phyloP scores from a whole-genome alignment of 2,113 vertebrate genomes.

The Columba livia region DNA sequence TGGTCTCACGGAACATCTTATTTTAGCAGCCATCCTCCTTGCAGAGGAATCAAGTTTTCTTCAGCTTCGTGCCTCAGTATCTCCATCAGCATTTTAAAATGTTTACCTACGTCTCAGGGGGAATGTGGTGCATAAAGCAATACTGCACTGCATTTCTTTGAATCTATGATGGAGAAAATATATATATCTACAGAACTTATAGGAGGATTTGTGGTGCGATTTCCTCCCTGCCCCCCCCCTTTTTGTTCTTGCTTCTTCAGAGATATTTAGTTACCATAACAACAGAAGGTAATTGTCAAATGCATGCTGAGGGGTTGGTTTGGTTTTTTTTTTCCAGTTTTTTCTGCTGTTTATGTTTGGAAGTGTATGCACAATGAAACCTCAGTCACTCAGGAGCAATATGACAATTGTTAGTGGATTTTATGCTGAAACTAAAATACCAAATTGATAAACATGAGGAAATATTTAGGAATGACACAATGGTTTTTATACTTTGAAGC shows the following conservation, averaged over 20 bases:
- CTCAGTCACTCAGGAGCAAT: background rate
- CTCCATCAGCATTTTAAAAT: background rate
- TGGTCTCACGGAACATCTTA: background rate
- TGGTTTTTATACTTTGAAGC: background rate
- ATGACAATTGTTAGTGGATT: background rate
- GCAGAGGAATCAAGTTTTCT: background rate
- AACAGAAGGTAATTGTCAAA: conserved; percentile 14
- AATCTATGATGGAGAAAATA: background rate
- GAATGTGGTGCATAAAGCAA: background rate
- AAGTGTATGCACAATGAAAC: background rate
- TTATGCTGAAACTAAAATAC: background rate
- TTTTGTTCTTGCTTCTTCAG: background rate
- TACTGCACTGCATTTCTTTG: background rate
- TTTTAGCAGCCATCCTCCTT: background rate
- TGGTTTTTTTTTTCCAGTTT: background rate
- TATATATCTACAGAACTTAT: accelerated
- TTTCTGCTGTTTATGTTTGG: background rate
- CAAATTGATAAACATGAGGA: background rate
- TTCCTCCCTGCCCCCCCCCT: accelerated
- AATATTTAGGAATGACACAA: background rate
- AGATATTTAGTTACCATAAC: conserved; percentile 52
- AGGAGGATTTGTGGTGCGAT: background rate
- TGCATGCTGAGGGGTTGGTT: background rate
- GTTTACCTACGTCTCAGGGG: background rate
- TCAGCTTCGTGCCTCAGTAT: background rate